A percentile compares a stretch with the other conserved stretches of the same genome.
These are phyloP conservation scores for Misgurnus anguillicaudatus DNA, from an alignment of 2,113 vertebrate genomes.

Conservation along the genomic window DNA sequence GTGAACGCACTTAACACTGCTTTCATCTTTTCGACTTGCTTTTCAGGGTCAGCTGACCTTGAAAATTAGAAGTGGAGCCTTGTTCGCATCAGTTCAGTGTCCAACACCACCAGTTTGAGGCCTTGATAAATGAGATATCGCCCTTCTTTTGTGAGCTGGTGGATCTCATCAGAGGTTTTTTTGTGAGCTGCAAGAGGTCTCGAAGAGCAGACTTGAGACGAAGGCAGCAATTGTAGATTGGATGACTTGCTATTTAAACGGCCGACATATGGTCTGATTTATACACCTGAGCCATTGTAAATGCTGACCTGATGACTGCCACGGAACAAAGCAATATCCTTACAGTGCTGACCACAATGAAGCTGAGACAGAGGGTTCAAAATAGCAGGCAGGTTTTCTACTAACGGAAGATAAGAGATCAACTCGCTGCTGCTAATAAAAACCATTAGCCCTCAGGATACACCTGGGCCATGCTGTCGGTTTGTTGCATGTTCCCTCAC, in stretches of 20 bases:
- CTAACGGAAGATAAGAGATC: constrained; percentile 30
- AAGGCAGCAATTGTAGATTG: constrained; percentile 26
- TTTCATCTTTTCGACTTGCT: too few species aligned
- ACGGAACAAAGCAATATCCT: constrained; percentile 36
- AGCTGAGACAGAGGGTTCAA: background rate
- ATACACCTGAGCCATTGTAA: constrained; percentile 44
- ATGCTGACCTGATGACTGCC: constrained; percentile 33
- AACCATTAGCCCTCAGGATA: constrained; percentile 29
- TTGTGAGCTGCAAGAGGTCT: constrained; percentile 32
- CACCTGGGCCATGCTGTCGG: constrained; percentile 6
- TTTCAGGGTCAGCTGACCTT: too few species aligned
- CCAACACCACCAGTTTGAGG: too few species aligned
- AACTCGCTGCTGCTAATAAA: constrained; percentile 31
- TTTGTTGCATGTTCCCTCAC: background rate
- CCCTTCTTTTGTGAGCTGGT: constrained; percentile 13
- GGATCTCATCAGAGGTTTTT: constrained; percentile 39
- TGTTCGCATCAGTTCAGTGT: too few species aligned
- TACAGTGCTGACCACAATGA: constrained; percentile 33
- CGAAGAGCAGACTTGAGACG: constrained; percentile 17
- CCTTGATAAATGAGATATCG: background rate
- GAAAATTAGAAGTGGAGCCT: too few species aligned
- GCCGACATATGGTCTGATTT: constrained; percentile 39
- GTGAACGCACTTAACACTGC: too few species aligned
- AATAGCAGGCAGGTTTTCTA: constrained; percentile 14
- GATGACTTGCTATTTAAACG: constrained; percentile 42